A percentile compares a stretch with the other conserved stretches of the same genome.
These are phyloP conservation scores for Rutpela maculata DNA, from an alignment of 2,888 invertebrate species.

Conservation along the genomic window DNA sequence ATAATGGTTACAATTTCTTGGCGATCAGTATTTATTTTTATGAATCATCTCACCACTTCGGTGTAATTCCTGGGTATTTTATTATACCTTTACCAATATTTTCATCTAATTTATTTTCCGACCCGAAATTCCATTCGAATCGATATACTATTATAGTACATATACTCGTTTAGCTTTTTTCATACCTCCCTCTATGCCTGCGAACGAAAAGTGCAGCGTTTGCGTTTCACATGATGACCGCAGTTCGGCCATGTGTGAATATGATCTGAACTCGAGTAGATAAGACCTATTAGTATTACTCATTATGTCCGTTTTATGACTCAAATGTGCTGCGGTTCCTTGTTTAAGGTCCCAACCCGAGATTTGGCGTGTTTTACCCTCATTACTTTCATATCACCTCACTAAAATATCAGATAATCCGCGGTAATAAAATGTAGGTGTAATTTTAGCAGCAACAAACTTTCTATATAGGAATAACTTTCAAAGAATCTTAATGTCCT, in stretches of 20 bases:
- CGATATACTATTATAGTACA: too few relatives aligned
- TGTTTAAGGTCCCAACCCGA: conserved; percentile 51
- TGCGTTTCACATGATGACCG: conserved; percentile 41
- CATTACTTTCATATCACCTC: conserved; percentile 43
- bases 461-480: background rate
- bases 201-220: conserved; percentile 34
- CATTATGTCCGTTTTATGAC: conserved; percentile 67
- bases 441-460: conserved; percentile 26
- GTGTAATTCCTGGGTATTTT: too few relatives aligned
- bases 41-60: too few relatives aligned
- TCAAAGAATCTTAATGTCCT: background rate
- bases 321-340: conserved; percentile 51
- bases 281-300: conserved; percentile 67
- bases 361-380: conserved; percentile 41
- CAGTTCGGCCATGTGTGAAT: conserved; percentile 64
- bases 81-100: too few relatives aligned
- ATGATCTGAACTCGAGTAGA: conserved; percentile 61
- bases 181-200: background rate
- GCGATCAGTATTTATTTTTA: too few relatives aligned
- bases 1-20: too few relatives aligned
- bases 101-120: too few relatives aligned
- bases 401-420: conserved; percentile 37
- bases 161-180: background rate
- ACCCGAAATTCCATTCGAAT: too few relatives aligned
- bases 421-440: conserved; percentile 26